Conservation (phyloP, 1,140 invertebrate species). For the Augochlora pura region DNA sequence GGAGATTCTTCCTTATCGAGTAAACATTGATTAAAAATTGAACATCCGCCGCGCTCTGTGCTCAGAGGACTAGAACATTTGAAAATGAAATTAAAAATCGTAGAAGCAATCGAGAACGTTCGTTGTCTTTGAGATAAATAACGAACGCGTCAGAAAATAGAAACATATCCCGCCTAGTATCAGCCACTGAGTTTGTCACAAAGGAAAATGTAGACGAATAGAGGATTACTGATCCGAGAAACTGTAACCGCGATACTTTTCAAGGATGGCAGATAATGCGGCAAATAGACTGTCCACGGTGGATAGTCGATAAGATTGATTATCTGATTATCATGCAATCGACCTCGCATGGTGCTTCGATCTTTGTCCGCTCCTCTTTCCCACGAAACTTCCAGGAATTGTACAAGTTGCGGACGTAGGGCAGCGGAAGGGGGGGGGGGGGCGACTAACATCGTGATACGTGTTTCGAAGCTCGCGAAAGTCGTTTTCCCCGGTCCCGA, state of each 20-base stretch:
- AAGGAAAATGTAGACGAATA: not conserved
- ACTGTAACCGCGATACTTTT: not conserved
- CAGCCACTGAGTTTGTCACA: not conserved
- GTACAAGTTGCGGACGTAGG: constrained; percentile 11
- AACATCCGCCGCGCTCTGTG: too few species aligned
- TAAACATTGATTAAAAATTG: too few species aligned
- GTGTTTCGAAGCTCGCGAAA: constrained; percentile 4
- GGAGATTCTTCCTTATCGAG: too few species aligned
- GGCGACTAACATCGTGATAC: constrained; percentile 14
- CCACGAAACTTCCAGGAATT: constrained; percentile 9
- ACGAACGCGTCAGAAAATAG: too few species aligned
- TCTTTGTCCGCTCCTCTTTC: not conserved
- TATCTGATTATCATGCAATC: not conserved
- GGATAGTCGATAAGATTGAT: not conserved
- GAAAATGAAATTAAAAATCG: too few species aligned
- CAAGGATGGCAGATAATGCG: not conserved
- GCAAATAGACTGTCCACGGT: not conserved
- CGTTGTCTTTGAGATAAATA: too few species aligned
- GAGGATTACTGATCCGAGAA: not conserved
- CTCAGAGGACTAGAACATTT: too few species aligned
- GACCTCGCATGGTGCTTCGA: not conserved
- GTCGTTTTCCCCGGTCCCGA: not conserved
- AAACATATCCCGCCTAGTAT: too few species aligned
- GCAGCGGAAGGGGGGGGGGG: not conserved
- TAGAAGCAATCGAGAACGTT: too few species aligned